Percentiles rank a stretch among this genome's conserved stretches.
These are phyloP conservation scores for Nebria ingens DNA, from an alignment of 1,140 invertebrate genomes.

Conservation along the genomic window DNA sequence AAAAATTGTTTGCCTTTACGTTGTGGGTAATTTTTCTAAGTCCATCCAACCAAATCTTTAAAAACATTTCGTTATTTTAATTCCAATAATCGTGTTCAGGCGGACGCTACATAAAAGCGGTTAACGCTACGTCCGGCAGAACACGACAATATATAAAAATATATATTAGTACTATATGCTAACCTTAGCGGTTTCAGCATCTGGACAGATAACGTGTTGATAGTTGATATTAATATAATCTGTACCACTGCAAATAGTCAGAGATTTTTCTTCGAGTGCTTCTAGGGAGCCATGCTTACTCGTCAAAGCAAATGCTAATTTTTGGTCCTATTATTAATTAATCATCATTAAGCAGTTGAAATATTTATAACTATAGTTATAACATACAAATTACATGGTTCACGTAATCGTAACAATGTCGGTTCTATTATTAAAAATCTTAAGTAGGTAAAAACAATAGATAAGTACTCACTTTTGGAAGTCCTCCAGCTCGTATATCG, in stretches of 20 bases:
- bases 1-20: slow-evolving; percentile 97
- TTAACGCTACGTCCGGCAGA: too few relatives aligned
- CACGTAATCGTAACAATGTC: too few relatives aligned
- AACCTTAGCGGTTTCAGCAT: slow-evolving; percentile 87
- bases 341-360: slow-evolving; percentile 5
- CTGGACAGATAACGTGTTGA: slow-evolving; percentile 90
- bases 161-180: too few relatives aligned
- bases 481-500: slow-evolving; percentile 81
- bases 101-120: too few relatives aligned
- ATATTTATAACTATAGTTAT: too few relatives aligned
- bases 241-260: slow-evolving; percentile 97
- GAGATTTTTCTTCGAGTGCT: slow-evolving; percentile 82
- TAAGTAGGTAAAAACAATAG: neutral
- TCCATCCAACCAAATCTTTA: slow-evolving; percentile 88
- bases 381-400: too few relatives aligned
- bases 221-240: slow-evolving; percentile 99
- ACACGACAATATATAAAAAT: too few relatives aligned
- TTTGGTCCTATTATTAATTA: slow-evolving; percentile 57
- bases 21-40: slow-evolving; percentile 94
- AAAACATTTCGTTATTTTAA: too few relatives aligned
- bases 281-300: slow-evolving; percentile 65
- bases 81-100: too few relatives aligned
- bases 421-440: neutral
- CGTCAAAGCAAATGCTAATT: slow-evolving; percentile 66
- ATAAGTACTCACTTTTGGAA: slow-evolving; percentile 65